These are phyloP conservation scores for Astyanax mexicanus DNA, from an alignment of 2,797 vertebrate genomes.

Conservation along the genomic window DNA sequence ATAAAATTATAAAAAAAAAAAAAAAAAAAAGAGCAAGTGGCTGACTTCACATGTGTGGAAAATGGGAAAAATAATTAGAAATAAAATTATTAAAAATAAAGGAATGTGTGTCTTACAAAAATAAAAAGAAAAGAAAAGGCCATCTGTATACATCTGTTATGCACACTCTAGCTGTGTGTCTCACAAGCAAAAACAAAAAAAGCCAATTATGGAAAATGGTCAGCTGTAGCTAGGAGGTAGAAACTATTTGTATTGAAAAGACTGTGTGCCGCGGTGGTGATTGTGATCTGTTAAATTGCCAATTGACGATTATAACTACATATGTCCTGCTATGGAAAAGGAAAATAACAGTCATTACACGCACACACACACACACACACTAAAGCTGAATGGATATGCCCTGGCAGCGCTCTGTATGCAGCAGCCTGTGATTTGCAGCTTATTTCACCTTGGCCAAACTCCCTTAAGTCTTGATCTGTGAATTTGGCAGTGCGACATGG, in stretches of 20 bases:
- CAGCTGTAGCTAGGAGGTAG: background rate
- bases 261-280: background rate
- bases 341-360: slow-evolving; percentile 4
- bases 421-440: slow-evolving; percentile 49
- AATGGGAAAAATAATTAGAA: too few species aligned
- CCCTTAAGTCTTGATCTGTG: slow-evolving; percentile 18
- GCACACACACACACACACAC: background rate
- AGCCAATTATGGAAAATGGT: background rate
- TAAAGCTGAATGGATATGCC: slow-evolving; percentile 26
- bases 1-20: too few species aligned
- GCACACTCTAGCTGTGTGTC: background rate
- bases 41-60: too few species aligned
- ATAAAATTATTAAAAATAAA: too few species aligned
- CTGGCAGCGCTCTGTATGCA: slow-evolving; percentile 38
- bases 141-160: too few species aligned
- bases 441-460: slow-evolving; percentile 44
- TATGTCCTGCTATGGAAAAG: background rate
- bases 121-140: too few species aligned
- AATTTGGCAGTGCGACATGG: slow-evolving; percentile 32
- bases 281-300: slow-evolving; percentile 3
- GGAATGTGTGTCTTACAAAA: too few species aligned
- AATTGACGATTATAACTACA: slow-evolving; percentile 3
- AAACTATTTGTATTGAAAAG: background rate
- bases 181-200: background rate
- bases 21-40: too few species aligned